phyloP scores from a whole-genome alignment of 92 coral and sea anemone genomes.

The Ricordea florida region DNA sequence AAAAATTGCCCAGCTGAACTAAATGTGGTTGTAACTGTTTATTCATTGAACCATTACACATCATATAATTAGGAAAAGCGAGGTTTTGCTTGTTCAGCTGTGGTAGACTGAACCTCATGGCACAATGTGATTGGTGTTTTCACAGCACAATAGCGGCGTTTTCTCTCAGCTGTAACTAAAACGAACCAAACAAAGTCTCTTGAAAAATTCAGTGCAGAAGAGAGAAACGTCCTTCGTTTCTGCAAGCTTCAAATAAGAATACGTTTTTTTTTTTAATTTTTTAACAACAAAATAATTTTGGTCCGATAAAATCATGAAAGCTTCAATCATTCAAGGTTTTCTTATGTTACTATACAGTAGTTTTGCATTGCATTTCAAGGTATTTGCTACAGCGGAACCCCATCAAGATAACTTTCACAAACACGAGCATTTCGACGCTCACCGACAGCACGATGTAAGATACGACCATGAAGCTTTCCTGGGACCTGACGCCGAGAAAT shows the following conservation, averaged over 20 bases:
- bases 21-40: slow-evolving; percentile 6
- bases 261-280: too few relatives aligned
- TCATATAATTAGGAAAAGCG: neutral
- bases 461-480: slow-evolving; percentile 97
- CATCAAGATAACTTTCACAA: slow-evolving; percentile 85
- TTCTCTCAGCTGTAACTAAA: neutral
- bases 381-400: slow-evolving; percentile 60
- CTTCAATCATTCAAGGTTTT: too few relatives aligned
- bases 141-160: slow-evolving; percentile 5
- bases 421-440: slow-evolving; percentile 81
- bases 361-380: neutral
- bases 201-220: neutral
- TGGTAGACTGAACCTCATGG: slow-evolving; percentile 21
- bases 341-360: too few relatives aligned
- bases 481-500: slow-evolving; percentile 95
- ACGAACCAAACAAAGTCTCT: neutral
- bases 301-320: too few relatives aligned
- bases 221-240: too few relatives aligned
- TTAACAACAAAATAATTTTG: too few relatives aligned
- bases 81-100: slow-evolving; percentile 36
- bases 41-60: neutral
- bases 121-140: slow-evolving; percentile 33
- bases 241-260: too few relatives aligned
- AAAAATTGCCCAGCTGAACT: neutral
- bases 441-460: slow-evolving; percentile 72